Percentiles rank a stretch among this genome's conserved stretches.
Conservation (phyloP, 2,797 vertebrate species). For the Halcyon leucocephala region DNA sequence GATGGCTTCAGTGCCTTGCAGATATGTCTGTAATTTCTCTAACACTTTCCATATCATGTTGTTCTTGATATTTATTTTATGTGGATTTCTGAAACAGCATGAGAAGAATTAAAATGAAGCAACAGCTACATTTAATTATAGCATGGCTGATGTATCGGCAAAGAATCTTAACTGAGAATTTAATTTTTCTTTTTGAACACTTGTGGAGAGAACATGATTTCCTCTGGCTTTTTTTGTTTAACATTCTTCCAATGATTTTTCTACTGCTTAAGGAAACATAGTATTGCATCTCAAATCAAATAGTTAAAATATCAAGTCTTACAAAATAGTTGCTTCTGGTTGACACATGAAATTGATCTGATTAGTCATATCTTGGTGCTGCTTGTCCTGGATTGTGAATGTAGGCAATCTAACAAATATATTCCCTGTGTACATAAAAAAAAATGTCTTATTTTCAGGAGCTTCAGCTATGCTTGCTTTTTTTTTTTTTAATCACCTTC, state of each 20-base stretch:
- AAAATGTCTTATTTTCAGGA: not conserved
- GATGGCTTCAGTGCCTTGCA: not conserved
- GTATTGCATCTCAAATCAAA: not conserved
- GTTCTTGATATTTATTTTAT: conserved; percentile 8
- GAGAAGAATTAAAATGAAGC: not conserved
- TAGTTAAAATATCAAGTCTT: not conserved
- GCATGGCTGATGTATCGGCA: not conserved
- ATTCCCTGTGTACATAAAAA: not conserved
- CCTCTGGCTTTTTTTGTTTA: not conserved
- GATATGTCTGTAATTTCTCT: conserved; percentile 3
- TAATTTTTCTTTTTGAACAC: not conserved
- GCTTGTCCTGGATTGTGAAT: not conserved
- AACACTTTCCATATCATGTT: not conserved
- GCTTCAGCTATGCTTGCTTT: not conserved
- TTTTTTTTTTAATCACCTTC: not conserved
- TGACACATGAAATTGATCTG: not conserved
- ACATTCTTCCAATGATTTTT: not conserved
- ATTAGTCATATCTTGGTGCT: not conserved
- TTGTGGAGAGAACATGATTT: not conserved
- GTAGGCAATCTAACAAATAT: not conserved
- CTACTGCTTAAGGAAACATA: not conserved
- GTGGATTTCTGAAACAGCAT: conserved; percentile 1
- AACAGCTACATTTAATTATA: conserved; percentile 12
- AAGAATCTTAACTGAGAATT: conserved; percentile 5
- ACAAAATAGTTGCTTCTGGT: not conserved